Base-by-base conservation (phyloP, 2,888 invertebrate genomes). In the Sialis fuliginosa region DNA sequence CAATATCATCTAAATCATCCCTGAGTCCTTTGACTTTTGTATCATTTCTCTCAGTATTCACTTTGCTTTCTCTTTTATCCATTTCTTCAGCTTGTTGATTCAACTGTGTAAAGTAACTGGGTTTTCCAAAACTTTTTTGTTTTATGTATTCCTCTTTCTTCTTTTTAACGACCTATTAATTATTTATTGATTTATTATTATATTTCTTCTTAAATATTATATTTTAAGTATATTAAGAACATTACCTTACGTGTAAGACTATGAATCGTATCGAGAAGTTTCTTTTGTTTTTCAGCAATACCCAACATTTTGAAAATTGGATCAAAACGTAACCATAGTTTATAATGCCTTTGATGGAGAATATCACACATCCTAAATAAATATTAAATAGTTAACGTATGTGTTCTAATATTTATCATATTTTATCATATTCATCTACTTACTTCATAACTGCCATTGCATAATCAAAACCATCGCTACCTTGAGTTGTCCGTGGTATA, bases 1-100 rank as follows among this genome's bases (percentile, higher is more conserved):
- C 86, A 41, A 81, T 58, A 40, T 59, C 83, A 59, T 85, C 85
- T 55, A 87, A 69, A 64, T 87, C 87, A 57, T 87, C 87, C 59
- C 81, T 81, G 5, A 86, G 69, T 10, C 81, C 81, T 32, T 39
- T 31, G 10, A n/a, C 37, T n/a, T 45, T 39, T 6, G n/a, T 39
- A 31, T 39, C 39, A 5, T 39, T 39, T 6, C 6, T 6, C 22
- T 9, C 9, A 31, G 22, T n/a, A 42, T 31, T n/a, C 6, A 12
- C 10, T 39, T 39, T 39, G 1, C n/a, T 9, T 32, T 32, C 32
- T n/a, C 22, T 58, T 30, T 52, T 54, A 41, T 53, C 54, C 22
- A 45, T 47, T 22, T 49, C 47, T 6, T 55, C 57, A 2, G 50
- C 48, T 12, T 54, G 53, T 22, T 32, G 7, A 10, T 45, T 35